Base-by-base conservation (phyloP, 2,888 invertebrate species). In the Rotaria macrura region DNA sequence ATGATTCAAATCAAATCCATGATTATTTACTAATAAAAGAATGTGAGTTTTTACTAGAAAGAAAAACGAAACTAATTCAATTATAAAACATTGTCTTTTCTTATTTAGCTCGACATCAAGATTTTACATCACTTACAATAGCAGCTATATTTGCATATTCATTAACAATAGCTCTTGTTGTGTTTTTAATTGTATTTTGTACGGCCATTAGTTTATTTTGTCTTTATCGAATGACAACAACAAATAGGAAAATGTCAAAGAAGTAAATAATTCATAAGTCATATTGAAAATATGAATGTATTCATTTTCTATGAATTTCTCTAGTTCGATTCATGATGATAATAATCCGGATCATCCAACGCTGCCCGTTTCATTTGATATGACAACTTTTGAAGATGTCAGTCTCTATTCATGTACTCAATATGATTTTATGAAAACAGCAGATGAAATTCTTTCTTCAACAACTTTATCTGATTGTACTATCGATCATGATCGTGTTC, bases 401-500 rank as follows among this genome's bases (percentile, higher is more conserved):
- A 65, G 65, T 34, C n/a, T 65, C 12, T 65, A 65, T 65, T 65
- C 65, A 65, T 65, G 65, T 34, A 65, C 65, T 29, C 65, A 65
- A 65, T 65, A 65, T 34, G 65, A 65, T 34, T 65, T 65, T 65
- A 14, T 34, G 17, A 65, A 65, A 34, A 65, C 65, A 34, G 65
- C 65, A 3, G 65, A 65, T 34, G 65, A 65, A 34, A 5, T 65
- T 17, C 20, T 65, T 34, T 29, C 65, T 65, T 65, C 65, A 17
- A 17, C 65, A 65, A 65, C 34, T 14, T 65, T 65, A 34, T 29
- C 65, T 34, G 65, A 65, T 65, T 65, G 34, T 65, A 65, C 65
- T 65, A 65, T 65, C 34, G 65, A 65, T 34, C 34, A 10, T 93
- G 93, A n/a, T n/a, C 84, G 84, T 9, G 25, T 84, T 25, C 49